Conservation (phyloP, 2,113 vertebrate genomes). For the Gallinago paraguaiae region DNA sequence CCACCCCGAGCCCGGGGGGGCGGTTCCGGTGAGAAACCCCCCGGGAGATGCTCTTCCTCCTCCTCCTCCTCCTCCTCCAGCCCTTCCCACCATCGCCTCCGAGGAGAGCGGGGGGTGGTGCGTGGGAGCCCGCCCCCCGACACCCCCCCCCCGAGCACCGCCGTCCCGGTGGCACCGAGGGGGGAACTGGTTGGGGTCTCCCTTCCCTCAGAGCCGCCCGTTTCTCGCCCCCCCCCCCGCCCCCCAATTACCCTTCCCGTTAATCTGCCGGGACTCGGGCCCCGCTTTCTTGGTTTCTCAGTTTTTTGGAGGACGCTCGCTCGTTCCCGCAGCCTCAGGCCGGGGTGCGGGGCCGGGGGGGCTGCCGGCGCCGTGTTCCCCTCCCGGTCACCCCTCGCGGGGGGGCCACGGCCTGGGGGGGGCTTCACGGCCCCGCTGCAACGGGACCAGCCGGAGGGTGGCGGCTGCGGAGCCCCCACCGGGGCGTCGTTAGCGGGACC, state of each 20-base stretch:
- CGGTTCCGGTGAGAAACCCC: background rate
- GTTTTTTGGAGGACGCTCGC: background rate
- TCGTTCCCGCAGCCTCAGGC: background rate
- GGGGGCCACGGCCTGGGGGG: background rate
- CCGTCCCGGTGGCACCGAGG: background rate
- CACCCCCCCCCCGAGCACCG: background rate
- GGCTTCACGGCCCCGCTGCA: background rate
- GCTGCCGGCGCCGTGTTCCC: background rate
- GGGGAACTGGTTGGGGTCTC: background rate
- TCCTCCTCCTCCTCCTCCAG: background rate
- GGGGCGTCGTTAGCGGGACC: no score
- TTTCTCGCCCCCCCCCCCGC: background rate
- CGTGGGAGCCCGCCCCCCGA: background rate
- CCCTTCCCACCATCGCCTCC: background rate
- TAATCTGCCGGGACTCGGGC: background rate
- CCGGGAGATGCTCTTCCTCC: background rate
- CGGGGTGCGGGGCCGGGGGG: accelerated
- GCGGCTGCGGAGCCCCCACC: accelerated
- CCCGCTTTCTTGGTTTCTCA: accelerated
- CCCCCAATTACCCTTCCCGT: background rate
- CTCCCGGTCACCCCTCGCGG: accelerated
- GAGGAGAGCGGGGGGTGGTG: background rate
- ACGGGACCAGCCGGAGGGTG: accelerated
- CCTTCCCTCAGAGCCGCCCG: background rate
- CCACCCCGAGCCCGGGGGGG: accelerated